Evolutionary conservation across 2,888 invertebrate genomes (phyloP).

Genomic region (Acrocyrtus sp.): DNA sequence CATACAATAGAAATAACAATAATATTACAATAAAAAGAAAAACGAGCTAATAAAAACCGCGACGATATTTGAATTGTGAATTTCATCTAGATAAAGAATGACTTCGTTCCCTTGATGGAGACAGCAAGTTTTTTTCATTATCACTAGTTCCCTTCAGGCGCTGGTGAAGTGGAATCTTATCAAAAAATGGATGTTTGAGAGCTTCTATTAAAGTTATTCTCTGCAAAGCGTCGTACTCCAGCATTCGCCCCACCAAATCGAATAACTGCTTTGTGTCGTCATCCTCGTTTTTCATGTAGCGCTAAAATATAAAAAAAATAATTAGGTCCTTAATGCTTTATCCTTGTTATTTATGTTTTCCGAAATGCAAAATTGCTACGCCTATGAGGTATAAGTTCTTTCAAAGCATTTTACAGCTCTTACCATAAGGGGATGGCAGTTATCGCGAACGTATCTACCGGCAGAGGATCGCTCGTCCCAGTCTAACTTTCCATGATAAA

Average conservation of each 20-base stretch:
- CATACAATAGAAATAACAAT: not conserved
- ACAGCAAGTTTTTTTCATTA: slow-evolving; percentile 66
- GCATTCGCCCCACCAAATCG: slow-evolving; percentile 93
- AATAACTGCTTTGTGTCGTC: slow-evolving; percentile 94
- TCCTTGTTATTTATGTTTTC: not conserved
- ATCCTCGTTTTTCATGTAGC: slow-evolving; percentile 70
- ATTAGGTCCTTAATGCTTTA: not conserved
- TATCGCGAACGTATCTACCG: slow-evolving; percentile 97
- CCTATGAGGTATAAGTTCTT: not conserved
- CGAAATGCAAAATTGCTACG: not conserved
- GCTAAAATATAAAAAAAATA: slow-evolving; percentile 43
- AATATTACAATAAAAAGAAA: not conserved
- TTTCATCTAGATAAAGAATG: slow-evolving; percentile 79
- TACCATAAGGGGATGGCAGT: slow-evolving; percentile 95
- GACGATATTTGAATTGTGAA: slow-evolving; percentile 21
- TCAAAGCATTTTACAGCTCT: too few species aligned
- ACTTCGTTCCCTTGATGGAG: slow-evolving; percentile 73
- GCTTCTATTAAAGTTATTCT: slow-evolving; percentile 90
- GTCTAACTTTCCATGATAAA: slow-evolving; percentile 95
- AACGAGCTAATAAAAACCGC: slow-evolving; percentile 13
- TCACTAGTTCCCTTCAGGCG: slow-evolving; percentile 69
- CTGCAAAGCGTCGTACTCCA: slow-evolving; percentile 95
- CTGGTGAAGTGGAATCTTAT: slow-evolving; percentile 82
- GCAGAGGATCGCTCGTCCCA: slow-evolving; percentile 98
- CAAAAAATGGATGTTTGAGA: slow-evolving; percentile 92